Evolutionary conservation across 2,113 vertebrate genomes (phyloP).

Genomic region (Uria aalge): DNA sequence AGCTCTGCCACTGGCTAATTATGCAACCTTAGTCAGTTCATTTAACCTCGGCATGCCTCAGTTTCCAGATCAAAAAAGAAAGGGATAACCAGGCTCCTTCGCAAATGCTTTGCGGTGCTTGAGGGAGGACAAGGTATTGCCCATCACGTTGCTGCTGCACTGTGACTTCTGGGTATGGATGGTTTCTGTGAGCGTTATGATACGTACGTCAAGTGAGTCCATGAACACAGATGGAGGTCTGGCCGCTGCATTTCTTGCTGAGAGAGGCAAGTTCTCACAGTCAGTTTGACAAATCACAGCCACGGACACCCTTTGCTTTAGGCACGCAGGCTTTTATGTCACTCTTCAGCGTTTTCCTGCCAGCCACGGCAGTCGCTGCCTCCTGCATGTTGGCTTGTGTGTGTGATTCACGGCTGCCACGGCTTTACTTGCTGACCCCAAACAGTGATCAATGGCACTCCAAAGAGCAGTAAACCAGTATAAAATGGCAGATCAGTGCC

Average conservation of each 20-base stretch:
- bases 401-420: background rate
- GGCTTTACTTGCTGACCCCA: background rate
- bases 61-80: background rate
- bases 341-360: slow-evolving; percentile 2
- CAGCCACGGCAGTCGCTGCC: background rate
- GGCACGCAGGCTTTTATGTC: background rate
- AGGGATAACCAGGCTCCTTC: background rate
- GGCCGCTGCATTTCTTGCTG: background rate
- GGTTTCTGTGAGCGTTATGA: background rate
- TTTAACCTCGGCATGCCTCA: background rate
- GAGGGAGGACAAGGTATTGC: background rate
- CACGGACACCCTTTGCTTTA: background rate
- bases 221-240: background rate
- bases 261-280: background rate
- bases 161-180: background rate
- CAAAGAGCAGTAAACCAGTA: background rate
- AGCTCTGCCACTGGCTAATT: slow-evolving; percentile 31
- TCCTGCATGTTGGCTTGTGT: background rate
- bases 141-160: background rate
- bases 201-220: fast-evolving
- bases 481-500: background rate
- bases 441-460: background rate
- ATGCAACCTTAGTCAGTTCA: background rate
- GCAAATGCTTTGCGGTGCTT: background rate
- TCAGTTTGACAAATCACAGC: background rate